Evolutionary conservation across 2,113 vertebrate genomes (phyloP).

Genomic region (Tragulus kanchil): DNA sequence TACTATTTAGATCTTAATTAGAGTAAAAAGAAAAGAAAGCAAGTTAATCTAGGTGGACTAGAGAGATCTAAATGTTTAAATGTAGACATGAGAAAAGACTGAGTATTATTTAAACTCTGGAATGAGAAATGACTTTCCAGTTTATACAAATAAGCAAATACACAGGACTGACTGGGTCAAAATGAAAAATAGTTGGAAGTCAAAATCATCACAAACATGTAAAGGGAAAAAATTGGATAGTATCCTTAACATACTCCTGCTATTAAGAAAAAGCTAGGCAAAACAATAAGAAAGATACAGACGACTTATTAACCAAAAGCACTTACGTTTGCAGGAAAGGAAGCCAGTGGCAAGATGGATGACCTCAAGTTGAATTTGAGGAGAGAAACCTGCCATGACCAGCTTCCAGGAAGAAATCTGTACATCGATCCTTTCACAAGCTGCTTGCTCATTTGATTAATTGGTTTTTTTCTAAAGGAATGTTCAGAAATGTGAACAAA

Average conservation of each 20-base stretch:
- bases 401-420: background rate
- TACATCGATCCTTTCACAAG: background rate
- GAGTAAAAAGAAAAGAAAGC: background rate
- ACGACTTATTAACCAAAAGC: background rate
- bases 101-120: background rate
- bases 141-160: background rate
- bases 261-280: background rate
- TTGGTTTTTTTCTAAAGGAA: background rate
- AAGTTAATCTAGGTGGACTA: background rate
- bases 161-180: background rate
- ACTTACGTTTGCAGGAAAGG: background rate
- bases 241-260: background rate
- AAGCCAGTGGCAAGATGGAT: background rate
- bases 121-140: background rate
- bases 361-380: too few relatives aligned
- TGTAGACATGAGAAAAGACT: background rate
- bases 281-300: background rate
- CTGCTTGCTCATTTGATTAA: background rate
- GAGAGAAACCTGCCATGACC: accelerated
- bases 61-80: background rate
- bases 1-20: background rate
- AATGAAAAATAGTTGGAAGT: background rate
- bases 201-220: background rate
- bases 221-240: background rate
- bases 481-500: background rate